phyloP scores from a whole-genome alignment of 2,888 invertebrate genomes.

The Rhamphomyia laevipes region DNA sequence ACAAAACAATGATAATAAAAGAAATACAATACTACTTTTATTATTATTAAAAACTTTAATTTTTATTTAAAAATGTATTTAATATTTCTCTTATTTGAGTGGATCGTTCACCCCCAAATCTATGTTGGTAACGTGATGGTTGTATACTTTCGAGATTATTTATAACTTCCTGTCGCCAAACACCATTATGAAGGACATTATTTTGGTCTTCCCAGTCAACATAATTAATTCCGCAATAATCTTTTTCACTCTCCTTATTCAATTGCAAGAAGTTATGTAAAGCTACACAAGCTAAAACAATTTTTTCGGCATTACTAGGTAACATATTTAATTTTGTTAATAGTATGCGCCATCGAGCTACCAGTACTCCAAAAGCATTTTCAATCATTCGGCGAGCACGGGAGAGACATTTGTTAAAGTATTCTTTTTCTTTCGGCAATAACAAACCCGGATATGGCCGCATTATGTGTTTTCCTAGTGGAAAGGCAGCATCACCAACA shows the following conservation, averaged over 20 bases:
- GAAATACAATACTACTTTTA: neutral
- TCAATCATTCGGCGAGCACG: too few relatives aligned
- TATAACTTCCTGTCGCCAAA: neutral
- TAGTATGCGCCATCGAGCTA: too few relatives aligned
- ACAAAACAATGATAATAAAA: too few relatives aligned
- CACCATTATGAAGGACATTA: neutral
- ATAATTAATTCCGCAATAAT: neutral
- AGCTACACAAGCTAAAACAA: constrained; percentile 45
- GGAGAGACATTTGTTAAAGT: too few relatives aligned
- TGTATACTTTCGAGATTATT: neutral
- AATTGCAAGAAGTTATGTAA: neutral
- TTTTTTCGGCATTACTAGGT: neutral
- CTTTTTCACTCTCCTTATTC: neutral
- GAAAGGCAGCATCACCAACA: too few relatives aligned
- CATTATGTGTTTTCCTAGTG: too few relatives aligned
- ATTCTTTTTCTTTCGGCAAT: too few relatives aligned
- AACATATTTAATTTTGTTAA: too few relatives aligned
- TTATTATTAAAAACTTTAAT: neutral
- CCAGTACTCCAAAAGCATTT: too few relatives aligned
- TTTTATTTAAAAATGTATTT: neutral
- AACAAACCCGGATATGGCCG: too few relatives aligned
- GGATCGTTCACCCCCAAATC: neutral
- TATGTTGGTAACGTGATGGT: neutral
- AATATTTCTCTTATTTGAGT: neutral
- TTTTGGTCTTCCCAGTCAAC: neutral